Evolutionary conservation across 2,797 vertebrate genomes (phyloP).

Genomic region (Podarcis siculus): DNA sequence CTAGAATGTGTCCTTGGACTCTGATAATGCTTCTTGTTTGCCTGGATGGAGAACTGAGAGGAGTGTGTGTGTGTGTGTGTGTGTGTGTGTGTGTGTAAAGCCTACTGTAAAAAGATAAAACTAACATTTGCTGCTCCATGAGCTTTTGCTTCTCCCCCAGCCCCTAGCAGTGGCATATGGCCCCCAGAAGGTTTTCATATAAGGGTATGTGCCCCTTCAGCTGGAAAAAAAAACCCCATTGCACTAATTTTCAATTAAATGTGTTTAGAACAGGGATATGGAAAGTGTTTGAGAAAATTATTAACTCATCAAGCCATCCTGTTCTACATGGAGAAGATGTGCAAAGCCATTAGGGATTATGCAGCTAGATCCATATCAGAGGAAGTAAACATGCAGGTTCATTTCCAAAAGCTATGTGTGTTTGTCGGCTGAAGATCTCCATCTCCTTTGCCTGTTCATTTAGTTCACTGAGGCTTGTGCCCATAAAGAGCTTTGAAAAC

Average conservation of each 20-base stretch:
- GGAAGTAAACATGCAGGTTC: neutral
- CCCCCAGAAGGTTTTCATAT: neutral
- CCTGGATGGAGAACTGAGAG: no score
- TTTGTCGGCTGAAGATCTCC: neutral
- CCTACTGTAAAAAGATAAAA: no score
- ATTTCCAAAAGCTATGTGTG: neutral
- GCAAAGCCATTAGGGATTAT: neutral
- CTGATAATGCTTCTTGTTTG: no score
- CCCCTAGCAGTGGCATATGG: no score
- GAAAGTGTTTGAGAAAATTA: neutral
- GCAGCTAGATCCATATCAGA: neutral
- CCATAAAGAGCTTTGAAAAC: neutral
- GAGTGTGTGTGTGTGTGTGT: no score
- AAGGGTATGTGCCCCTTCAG: neutral
- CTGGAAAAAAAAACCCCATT: neutral
- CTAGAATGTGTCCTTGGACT: no score
- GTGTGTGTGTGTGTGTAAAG: no score
- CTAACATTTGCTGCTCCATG: no score
- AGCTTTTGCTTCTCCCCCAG: no score
- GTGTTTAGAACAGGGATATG: neutral
- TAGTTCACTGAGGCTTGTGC: neutral
- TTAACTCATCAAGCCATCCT: neutral
- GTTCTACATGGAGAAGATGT: neutral
- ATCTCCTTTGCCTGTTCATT: neutral
- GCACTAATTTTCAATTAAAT: neutral